phyloP scores from a whole-genome alignment of 2,888 invertebrate species.

The Tinea trinotella region DNA sequence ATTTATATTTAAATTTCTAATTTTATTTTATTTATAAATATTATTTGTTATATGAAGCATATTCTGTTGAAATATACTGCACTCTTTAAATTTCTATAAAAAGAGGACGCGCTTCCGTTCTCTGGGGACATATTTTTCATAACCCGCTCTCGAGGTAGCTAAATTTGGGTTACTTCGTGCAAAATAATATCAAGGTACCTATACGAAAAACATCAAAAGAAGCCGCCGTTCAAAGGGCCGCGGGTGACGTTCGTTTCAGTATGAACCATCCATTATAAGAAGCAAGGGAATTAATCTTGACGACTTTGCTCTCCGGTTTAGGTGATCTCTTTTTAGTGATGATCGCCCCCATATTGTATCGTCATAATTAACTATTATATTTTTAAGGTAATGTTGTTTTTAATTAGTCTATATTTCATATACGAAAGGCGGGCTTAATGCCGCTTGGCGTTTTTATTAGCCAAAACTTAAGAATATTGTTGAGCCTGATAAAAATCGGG shows the following conservation, averaged over 20 bases:
- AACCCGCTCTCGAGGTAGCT: constrained; percentile 25
- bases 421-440: no score
- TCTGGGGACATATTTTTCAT: constrained; percentile 27
- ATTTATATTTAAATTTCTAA: neutral
- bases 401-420: no score
- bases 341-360: neutral
- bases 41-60: constrained; percentile 2
- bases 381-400: neutral
- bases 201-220: constrained; percentile 18
- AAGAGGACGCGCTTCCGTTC: neutral
- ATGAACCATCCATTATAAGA: constrained; percentile 18
- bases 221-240: constrained; percentile 15
- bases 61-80: neutral
- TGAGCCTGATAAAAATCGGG: no score
- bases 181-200: constrained; percentile 14
- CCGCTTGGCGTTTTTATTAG: no score
- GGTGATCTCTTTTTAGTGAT: constrained; percentile 15
- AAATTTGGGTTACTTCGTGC: constrained; percentile 9
- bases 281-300: constrained; percentile 17
- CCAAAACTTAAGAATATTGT: no score
- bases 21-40: neutral
- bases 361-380: neutral
- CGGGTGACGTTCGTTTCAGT: constrained; percentile 12
- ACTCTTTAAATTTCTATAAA: constrained; percentile 11
- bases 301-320: constrained; percentile 11